Evolutionary conservation across 2,113 vertebrate genomes (phyloP).

Genomic region (Athene noctua): DNA sequence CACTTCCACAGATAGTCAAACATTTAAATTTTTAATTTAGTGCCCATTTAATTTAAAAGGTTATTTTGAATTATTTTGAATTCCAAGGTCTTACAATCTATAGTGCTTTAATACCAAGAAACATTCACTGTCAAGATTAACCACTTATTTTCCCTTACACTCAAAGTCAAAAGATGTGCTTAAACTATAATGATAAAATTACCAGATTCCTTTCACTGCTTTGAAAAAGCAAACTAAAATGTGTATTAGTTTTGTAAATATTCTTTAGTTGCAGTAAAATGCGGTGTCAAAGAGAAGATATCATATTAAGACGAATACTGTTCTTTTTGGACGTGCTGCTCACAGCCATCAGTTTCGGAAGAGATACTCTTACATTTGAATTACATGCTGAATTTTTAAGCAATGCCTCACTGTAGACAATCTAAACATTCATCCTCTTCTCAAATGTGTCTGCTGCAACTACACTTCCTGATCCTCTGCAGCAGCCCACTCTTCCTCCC

Average conservation of each 20-base stretch:
- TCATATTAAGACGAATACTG: not conserved
- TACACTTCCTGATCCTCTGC: not conserved
- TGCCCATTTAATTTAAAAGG: not conserved
- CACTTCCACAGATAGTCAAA: not conserved
- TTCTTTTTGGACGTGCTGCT: not conserved
- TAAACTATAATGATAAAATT: not conserved
- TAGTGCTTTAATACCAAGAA: not conserved
- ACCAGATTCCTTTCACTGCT: not conserved
- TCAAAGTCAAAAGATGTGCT: not conserved
- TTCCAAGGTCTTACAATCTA: not conserved
- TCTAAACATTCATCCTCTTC: not conserved
- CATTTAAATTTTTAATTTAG: not conserved
- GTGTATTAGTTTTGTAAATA: not conserved
- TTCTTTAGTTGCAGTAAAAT: not conserved
- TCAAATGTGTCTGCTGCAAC: not conserved
- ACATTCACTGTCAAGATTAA: not conserved
- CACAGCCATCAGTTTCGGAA: not conserved
- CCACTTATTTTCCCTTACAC: not conserved
- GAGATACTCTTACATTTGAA: not conserved
- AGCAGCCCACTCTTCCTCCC: not conserved
- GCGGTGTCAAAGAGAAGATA: not conserved
- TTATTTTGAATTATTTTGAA: not conserved
- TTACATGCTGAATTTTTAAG: not conserved
- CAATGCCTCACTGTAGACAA: not conserved
- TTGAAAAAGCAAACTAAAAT: not conserved